phyloP scores from a whole-genome alignment of 2,113 vertebrate genomes.

The Corythaixoides concolor region DNA sequence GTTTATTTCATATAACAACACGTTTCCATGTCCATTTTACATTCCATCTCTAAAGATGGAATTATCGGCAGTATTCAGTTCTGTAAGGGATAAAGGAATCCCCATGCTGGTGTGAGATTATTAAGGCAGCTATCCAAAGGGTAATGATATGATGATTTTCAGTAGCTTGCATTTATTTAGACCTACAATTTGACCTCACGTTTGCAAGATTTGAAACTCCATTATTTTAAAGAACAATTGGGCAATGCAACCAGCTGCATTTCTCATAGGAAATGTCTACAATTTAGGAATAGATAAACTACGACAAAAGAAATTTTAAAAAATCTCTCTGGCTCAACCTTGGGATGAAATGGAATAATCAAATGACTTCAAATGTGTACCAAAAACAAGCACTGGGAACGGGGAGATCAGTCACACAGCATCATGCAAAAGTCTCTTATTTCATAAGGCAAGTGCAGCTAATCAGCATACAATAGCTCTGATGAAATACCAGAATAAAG shows the following conservation, averaged over 20 bases:
- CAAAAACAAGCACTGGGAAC: not conserved
- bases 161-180: not conserved
- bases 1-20: not conserved
- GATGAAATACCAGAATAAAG: not conserved
- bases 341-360: not conserved
- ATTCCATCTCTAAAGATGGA: not conserved
- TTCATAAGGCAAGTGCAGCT: slow-evolving; percentile 8
- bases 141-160: not conserved
- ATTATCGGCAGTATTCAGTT: not conserved
- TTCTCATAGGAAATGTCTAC: not conserved
- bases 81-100: not conserved
- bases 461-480: not conserved
- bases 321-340: not conserved
- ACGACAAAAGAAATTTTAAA: not conserved
- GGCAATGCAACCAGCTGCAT: not conserved
- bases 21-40: not conserved
- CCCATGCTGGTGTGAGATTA: not conserved
- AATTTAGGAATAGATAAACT: not conserved
- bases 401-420: not conserved
- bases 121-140: not conserved
- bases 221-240: not conserved
- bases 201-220: not conserved
- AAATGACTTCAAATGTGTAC: not conserved
- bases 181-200: not conserved
- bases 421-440: not conserved